Percentiles rank a stretch among this genome's conserved stretches.
phyloP scores from a whole-genome alignment of 2,888 invertebrate species.

The Meghimatium bilineatum region DNA sequence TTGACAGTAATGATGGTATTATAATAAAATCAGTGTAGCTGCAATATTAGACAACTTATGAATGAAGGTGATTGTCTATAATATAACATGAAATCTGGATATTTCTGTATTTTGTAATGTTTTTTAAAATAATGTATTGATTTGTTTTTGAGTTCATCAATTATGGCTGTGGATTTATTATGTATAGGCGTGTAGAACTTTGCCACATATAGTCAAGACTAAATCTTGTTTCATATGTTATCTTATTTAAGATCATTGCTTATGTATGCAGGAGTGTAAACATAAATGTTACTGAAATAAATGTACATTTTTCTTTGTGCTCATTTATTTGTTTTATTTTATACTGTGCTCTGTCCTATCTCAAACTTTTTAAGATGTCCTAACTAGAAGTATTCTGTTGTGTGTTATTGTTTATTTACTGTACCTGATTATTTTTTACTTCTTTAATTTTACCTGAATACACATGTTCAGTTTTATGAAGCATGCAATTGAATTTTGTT shows the following conservation, averaged over 20 bases:
- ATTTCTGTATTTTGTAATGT: neutral
- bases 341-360: neutral
- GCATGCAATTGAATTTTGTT: no score
- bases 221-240: neutral
- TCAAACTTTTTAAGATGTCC: no score
- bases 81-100: no score
- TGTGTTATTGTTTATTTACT: no score
- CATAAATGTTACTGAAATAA: conserved; percentile 1
- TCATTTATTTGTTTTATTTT: neutral
- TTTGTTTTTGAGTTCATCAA: conserved; percentile 15
- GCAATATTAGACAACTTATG: no score
- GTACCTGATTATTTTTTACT: no score
- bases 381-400: no score
- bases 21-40: no score
- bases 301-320: neutral
- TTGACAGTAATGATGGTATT: no score
- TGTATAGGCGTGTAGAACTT: conserved; percentile 3
- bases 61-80: no score
- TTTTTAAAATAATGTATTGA: neutral
- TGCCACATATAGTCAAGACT: conserved; percentile 16
- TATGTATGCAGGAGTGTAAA: conserved; percentile 10
- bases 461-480: no score
- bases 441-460: no score
- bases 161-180: conserved; percentile 9
- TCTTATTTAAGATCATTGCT: neutral